These are phyloP conservation scores for Etheostoma spectabile DNA, from an alignment of 2,113 vertebrate species.

Conservation along the genomic window DNA sequence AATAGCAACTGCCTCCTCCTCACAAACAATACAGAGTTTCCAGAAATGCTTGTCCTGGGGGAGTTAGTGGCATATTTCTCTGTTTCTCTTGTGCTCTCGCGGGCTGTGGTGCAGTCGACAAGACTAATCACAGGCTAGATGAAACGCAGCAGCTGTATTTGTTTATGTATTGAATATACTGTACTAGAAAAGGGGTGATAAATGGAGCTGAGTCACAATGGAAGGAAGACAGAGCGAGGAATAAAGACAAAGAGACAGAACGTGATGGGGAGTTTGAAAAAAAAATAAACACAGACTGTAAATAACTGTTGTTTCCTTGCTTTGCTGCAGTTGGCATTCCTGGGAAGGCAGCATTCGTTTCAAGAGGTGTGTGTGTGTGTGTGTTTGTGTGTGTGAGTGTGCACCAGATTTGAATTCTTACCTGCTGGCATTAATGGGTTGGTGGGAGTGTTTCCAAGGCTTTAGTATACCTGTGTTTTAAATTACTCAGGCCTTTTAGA, in stretches of 20 bases:
- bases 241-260: slow-evolving; percentile 27
- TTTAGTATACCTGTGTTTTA: slow-evolving; percentile 58
- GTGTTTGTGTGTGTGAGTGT: slow-evolving; percentile 6
- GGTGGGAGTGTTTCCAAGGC: slow-evolving; percentile 47
- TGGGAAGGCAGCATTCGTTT: slow-evolving; percentile 25
- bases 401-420: slow-evolving; percentile 40
- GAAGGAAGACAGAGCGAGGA: slow-evolving; percentile 41
- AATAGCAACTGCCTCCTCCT: slow-evolving; percentile 52
- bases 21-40: slow-evolving; percentile 55
- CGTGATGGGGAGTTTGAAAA: neutral
- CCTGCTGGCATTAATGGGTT: slow-evolving; percentile 50
- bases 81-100: slow-evolving; percentile 37
- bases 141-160: slow-evolving; percentile 75
- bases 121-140: slow-evolving; percentile 64
- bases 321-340: slow-evolving; percentile 41
- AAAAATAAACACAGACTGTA: slow-evolving; percentile 49
- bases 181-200: slow-evolving; percentile 62
- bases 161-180: slow-evolving; percentile 68
- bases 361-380: neutral
- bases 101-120: slow-evolving; percentile 48
- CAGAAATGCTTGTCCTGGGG: slow-evolving; percentile 43
- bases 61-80: slow-evolving; percentile 48
- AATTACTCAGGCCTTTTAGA: slow-evolving; percentile 54
- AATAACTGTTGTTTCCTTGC: slow-evolving; percentile 57
- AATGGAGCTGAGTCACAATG: slow-evolving; percentile 53